phyloP scores from a whole-genome alignment of 2,113 vertebrate species.

The Percopsis transmontana region DNA sequence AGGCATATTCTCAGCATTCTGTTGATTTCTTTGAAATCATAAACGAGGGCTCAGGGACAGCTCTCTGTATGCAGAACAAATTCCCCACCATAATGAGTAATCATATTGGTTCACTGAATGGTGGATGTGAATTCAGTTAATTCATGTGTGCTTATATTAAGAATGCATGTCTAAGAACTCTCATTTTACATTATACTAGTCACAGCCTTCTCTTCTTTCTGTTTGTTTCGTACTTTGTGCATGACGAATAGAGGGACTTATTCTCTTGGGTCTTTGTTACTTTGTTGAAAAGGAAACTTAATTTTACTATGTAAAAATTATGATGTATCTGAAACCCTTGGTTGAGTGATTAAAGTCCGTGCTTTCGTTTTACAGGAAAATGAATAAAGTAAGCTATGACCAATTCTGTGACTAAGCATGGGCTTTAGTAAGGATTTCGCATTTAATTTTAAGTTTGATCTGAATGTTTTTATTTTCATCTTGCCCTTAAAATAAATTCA shows the following conservation, averaged over 20 bases:
- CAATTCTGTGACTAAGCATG: conserved; percentile 48
- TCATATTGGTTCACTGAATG: conserved; percentile 72
- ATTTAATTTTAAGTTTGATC: conserved; percentile 28
- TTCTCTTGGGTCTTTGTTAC: conserved; percentile 17
- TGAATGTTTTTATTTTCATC: conserved; percentile 31
- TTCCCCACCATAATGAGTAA: conserved; percentile 47
- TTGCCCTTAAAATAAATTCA: conserved; percentile 17
- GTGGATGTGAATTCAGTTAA: conserved; percentile 48
- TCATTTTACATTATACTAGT: conserved; percentile 14
- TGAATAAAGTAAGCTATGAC: conserved; percentile 35
- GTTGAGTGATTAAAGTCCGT: conserved; percentile 18
- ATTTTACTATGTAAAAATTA: conserved; percentile 52
- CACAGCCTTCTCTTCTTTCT: conserved; percentile 28
- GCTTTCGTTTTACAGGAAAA: conserved; percentile 17
- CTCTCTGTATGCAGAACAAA: conserved; percentile 19
- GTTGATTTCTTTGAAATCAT: conserved; percentile 83
- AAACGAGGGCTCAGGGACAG: conserved; percentile 25
- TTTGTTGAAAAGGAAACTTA: conserved; percentile 46
- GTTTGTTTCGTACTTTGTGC: conserved; percentile 46
- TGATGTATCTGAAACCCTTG: conserved; percentile 30
- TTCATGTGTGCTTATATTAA: conserved; percentile 47
- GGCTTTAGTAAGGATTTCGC: conserved; percentile 50
- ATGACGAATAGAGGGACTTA: conserved; percentile 6
- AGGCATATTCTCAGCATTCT: conserved; percentile 38
- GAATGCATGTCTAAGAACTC: conserved; percentile 27